These are phyloP conservation scores for Peromyscus attwateri DNA, from an alignment of 2,797 vertebrate species.

Conservation along the genomic window DNA sequence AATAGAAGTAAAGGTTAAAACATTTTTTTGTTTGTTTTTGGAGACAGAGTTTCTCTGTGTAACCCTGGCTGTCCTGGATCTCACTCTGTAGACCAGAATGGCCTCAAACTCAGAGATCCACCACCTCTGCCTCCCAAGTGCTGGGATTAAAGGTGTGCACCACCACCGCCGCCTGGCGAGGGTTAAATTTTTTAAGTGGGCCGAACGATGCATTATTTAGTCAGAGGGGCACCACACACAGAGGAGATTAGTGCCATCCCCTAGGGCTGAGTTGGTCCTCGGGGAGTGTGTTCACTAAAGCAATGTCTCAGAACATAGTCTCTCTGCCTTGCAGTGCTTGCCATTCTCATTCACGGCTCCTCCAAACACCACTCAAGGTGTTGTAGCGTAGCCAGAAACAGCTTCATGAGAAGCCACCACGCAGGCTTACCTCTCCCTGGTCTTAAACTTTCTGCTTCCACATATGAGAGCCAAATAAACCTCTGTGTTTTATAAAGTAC, in stretches of 20 bases:
- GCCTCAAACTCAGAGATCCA: background rate
- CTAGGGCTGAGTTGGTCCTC: background rate
- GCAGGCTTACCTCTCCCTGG: background rate
- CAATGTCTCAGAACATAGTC: background rate
- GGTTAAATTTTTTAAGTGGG: background rate
- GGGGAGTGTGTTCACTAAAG: background rate
- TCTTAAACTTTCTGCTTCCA: background rate
- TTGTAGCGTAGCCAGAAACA: background rate
- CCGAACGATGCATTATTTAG: background rate
- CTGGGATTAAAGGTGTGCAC: background rate
- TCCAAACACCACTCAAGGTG: background rate
- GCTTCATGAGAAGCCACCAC: too few relatives aligned
- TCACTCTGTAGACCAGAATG: too few relatives aligned
- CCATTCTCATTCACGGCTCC: background rate
- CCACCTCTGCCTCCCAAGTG: background rate
- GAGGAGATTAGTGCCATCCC: background rate
- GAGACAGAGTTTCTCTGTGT: background rate
- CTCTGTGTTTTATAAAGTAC: background rate
- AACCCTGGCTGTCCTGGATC: background rate
- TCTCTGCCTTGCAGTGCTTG: background rate
- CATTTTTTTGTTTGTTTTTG: background rate
- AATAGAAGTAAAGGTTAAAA: too few relatives aligned
- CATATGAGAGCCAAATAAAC: background rate
- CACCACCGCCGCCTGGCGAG: background rate
- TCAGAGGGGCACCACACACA: background rate